Evolutionary conservation across 2,797 vertebrate species (phyloP).

Genomic region (Enteromius anoplus): DNA sequence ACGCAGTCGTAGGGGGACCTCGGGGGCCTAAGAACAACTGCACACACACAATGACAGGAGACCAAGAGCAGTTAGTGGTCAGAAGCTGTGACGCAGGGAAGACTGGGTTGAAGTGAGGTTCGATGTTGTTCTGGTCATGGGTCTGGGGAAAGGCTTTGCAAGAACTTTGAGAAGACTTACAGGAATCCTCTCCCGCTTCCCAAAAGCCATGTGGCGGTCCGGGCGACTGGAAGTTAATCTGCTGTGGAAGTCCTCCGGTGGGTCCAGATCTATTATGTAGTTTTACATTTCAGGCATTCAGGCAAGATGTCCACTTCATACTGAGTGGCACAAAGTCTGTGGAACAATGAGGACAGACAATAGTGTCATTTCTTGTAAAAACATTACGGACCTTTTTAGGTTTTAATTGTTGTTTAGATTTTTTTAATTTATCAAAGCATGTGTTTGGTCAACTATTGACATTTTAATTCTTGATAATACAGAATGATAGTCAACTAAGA

Average conservation of each 20-base stretch:
- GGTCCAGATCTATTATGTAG: conserved; percentile 58
- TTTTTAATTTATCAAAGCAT: neutral
- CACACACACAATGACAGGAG: conserved; percentile 43
- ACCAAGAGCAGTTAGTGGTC: conserved; percentile 32
- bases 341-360: neutral
- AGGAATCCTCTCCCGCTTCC: conserved; percentile 70
- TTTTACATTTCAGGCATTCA: conserved; percentile 1
- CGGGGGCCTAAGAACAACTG: conserved; percentile 49
- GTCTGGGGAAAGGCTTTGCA: conserved; percentile 67
- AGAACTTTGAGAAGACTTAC: conserved; percentile 71
- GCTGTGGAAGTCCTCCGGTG: conserved; percentile 74
- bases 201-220: conserved; percentile 68
- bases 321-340: neutral
- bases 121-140: conserved; percentile 64
- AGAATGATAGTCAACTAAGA: neutral
- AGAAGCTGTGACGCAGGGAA: conserved; percentile 17
- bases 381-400: neutral
- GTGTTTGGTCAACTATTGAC: neutral
- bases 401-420: neutral
- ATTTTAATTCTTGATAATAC: neutral
- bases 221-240: conserved; percentile 71
- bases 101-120: neutral
- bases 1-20: conserved; percentile 35
- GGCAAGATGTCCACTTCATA: neutral
- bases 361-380: neutral